Percentiles rank a stretch among this genome's conserved stretches.
phyloP scores from a whole-genome alignment of 2,888 invertebrate species.

The Geophilus truncorum region DNA sequence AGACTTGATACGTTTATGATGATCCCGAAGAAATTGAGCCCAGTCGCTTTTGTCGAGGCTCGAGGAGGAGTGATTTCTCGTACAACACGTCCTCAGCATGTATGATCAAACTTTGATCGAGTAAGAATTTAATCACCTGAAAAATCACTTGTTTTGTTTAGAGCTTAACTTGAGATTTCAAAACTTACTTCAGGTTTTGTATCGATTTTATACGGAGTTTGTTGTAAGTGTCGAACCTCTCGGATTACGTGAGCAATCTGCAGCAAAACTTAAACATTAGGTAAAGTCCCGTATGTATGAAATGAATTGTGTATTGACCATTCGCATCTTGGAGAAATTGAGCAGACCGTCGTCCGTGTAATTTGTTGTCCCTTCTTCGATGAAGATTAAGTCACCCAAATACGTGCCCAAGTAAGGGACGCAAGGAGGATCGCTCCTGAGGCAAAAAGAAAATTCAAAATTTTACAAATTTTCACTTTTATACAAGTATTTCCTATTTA shows the following conservation, averaged over 20 bases:
- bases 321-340: conserved; percentile 92
- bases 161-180: no score
- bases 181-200: conserved; percentile 62
- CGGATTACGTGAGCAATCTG: conserved; percentile 89
- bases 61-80: conserved; percentile 65
- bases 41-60: conserved; percentile 66
- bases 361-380: conserved; percentile 87
- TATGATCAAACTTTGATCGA: neutral
- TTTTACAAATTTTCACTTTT: no score
- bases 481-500: no score
- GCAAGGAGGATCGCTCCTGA: conserved; percentile 74
- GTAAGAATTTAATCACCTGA: neutral
- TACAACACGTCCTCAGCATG: neutral
- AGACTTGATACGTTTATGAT: neutral
- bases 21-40: conserved; percentile 31
- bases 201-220: conserved; percentile 86
- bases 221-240: conserved; percentile 84
- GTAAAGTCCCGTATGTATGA: neutral
- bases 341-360: conserved; percentile 81
- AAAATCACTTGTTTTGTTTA: no score
- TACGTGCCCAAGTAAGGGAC: conserved; percentile 85
- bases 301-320: conserved; percentile 60
- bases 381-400: conserved; percentile 82
- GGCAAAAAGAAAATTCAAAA: conserved; percentile 29
- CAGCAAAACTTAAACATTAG: neutral